Percentiles rank a stretch among this genome's conserved stretches.
These are phyloP conservation scores for Drosophila takahashii DNA, from an alignment of 1,140 invertebrate genomes.

Conservation along the genomic window DNA sequence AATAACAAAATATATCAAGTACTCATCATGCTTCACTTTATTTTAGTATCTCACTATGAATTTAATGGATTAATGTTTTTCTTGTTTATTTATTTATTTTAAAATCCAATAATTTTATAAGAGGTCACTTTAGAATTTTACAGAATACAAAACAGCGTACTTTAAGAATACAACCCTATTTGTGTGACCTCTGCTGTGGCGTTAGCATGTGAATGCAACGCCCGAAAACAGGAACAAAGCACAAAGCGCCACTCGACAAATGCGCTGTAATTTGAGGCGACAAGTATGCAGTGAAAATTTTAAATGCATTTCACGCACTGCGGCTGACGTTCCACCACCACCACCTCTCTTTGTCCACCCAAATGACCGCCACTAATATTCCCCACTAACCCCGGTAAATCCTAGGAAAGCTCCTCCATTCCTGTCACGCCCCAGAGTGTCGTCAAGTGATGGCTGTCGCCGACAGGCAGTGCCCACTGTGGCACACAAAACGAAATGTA, in stretches of 20 bases:
- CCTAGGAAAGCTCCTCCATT: constrained; percentile 18
- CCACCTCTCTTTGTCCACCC: neutral
- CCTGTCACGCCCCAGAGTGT: constrained; percentile 39
- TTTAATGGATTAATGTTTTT: too few species aligned
- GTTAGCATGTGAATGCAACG: neutral
- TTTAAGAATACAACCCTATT: neutral
- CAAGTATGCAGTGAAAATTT: constrained; percentile 74
- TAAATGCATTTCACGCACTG: constrained; percentile 79
- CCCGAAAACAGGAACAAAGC: constrained; percentile 29
- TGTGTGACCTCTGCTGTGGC: constrained; percentile 5
- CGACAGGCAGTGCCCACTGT: constrained; percentile 22
- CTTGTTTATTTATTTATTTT: too few species aligned
- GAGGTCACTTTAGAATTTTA: too few species aligned
- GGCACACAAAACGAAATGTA: constrained; percentile 1
- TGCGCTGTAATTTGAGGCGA: constrained; percentile 71
- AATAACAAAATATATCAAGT: too few species aligned
- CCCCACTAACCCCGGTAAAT: constrained; percentile 23
- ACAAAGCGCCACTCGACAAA: constrained; percentile 59
- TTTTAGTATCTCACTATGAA: too few species aligned
- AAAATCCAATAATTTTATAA: too few species aligned
- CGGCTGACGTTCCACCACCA: constrained; percentile 44
- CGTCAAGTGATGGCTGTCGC: constrained; percentile 56
- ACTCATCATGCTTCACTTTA: too few species aligned
- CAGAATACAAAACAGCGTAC: too few species aligned
- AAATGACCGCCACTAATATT: neutral